Evolutionary conservation across 1,140 invertebrate genomes (phyloP), one percentile per base, ranked within the genome.

Genomic region (Drosophila ogumai): DNA sequence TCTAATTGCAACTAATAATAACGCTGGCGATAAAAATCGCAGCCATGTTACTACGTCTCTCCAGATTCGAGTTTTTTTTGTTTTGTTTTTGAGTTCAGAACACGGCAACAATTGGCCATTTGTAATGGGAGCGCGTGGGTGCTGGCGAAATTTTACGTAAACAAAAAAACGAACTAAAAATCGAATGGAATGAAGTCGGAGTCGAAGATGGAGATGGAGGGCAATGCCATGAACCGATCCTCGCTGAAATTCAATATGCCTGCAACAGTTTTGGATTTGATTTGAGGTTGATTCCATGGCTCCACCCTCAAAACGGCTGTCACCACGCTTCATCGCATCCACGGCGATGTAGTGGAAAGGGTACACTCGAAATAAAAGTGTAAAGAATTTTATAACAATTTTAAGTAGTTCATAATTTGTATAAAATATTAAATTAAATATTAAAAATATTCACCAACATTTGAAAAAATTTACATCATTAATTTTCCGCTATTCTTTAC

Each of bases 1-100:
- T 91, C 87, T 90, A 90, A 90, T 91, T 90, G 87, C 82, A 75
- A 81, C 82, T 87, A 90, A 90, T 90, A 91, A 91, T 91, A 90
- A 87, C 69, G 80, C 75, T 50, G 71, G 58, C 84, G 80, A 82
- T 86, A 81, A 86, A 75, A 67, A 86, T 86, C 82, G 67, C 46
- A 41, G 60, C 59, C 54, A 64, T 78, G 69, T 69, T 67, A 68
- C 49, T 13, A 19, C 7, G 9, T 47, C 41, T 40, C 36, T 32
- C 12, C 32, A 17, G 54, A 60, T 43, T 54, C 17, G 22, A 49
- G 28, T 52, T 61, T 71, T 46, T 12, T 44, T 22, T 22, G 1
- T 1, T 22, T 22, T 22, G 2, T 44, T 41, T 44, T 44, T 25
- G 52, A 50, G 34, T 49, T 58, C 41, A 80, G 46, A 77, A 73